These are phyloP conservation scores for Erpornis zantholeuca DNA, from an alignment of 2,113 vertebrate genomes.

Conservation along the genomic window DNA sequence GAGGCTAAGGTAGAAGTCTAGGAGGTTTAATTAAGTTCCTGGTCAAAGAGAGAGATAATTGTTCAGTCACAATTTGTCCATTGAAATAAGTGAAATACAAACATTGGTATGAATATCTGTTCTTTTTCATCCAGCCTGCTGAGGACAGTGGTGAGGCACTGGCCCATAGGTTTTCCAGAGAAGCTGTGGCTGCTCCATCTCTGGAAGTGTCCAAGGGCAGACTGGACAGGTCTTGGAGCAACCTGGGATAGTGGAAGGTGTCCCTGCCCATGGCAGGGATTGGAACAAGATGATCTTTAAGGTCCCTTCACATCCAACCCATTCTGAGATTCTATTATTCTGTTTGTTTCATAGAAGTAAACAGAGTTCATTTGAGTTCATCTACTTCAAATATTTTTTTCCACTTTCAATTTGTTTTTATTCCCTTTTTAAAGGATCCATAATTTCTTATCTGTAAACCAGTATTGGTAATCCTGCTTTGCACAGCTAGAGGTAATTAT, in stretches of 20 bases:
- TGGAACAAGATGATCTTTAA: background rate
- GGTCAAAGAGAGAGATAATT: background rate
- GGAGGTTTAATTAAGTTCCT: background rate
- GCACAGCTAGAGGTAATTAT: background rate
- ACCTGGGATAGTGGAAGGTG: background rate
- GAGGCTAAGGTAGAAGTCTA: background rate
- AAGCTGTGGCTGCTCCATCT: background rate
- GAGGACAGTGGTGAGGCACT: background rate
- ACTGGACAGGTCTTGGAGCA: background rate
- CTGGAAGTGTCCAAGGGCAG: background rate
- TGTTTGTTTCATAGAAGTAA: background rate
- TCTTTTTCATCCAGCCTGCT: background rate
- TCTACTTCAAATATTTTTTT: background rate
- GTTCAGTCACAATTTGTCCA: background rate
- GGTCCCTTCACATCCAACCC: background rate
- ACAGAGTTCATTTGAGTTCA: background rate
- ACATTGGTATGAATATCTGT: background rate
- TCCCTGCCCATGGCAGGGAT: background rate
- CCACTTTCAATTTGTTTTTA: background rate
- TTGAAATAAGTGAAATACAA: background rate
- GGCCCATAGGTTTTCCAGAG: background rate
- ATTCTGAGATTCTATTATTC: background rate
- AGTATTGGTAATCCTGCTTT: background rate
- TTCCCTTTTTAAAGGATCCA: background rate
- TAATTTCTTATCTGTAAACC: background rate